Conservation (phyloP, 2,113 vertebrate genomes). For the Scomber japonicus region DNA sequence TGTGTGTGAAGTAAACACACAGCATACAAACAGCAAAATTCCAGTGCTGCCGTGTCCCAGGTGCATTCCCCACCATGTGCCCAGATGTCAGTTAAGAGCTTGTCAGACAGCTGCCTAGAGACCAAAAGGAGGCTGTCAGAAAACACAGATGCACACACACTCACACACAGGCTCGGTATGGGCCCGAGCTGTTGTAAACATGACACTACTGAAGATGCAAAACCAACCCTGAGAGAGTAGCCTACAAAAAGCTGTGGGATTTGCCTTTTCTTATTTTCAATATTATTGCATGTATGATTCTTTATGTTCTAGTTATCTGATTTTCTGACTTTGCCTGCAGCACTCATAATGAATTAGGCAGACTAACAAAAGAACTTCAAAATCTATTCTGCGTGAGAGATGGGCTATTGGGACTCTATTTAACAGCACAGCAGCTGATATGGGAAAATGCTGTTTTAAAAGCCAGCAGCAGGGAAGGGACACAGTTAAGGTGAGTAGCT, state of each 20-base stretch:
- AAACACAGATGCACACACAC: slow-evolving; percentile 31
- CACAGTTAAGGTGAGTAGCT: neutral
- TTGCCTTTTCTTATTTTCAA: slow-evolving; percentile 21
- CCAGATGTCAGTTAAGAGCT: slow-evolving; percentile 56
- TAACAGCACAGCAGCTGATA: slow-evolving; percentile 16
- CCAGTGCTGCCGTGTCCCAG: slow-evolving; percentile 28
- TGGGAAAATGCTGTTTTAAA: neutral
- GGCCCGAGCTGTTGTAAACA: slow-evolving; percentile 35
- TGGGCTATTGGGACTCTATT: neutral
- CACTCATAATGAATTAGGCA: slow-evolving; percentile 4
- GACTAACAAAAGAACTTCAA: slow-evolving; percentile 2
- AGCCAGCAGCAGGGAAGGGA: neutral
- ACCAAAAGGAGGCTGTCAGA: slow-evolving; percentile 56
- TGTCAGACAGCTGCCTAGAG: slow-evolving; percentile 64
- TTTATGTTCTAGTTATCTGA: neutral
- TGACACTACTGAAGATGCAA: slow-evolving; percentile 36
- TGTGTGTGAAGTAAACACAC: neutral
- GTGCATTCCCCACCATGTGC: slow-evolving; percentile 35
- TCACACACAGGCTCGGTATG: neutral
- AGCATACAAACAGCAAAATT: slow-evolving; percentile 4
- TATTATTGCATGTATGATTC: slow-evolving; percentile 21
- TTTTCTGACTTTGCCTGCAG: neutral
- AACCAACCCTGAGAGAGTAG: slow-evolving; percentile 18
- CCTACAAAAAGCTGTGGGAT: slow-evolving; percentile 7
- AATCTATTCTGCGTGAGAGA: neutral